Conservation (phyloP, 2,113 vertebrate species). For the Semnornis frantzii region DNA sequence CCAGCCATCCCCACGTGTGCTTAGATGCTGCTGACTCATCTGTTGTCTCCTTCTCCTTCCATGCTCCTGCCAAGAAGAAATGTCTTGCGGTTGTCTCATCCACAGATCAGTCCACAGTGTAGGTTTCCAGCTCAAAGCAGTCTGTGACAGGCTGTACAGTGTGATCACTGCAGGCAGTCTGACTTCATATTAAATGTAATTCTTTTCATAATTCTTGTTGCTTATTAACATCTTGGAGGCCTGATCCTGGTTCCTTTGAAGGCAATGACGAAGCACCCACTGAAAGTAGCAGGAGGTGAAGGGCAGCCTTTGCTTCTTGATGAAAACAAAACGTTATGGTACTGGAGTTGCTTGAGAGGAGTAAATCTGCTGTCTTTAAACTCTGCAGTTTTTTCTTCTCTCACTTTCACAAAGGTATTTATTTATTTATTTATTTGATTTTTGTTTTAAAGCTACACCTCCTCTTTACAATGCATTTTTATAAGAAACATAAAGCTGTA, state of each 20-base stretch:
- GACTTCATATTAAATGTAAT: conserved; percentile 50
- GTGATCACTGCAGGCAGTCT: conserved; percentile 44
- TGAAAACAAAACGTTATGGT: conserved; percentile 16
- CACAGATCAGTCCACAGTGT: conserved; percentile 18
- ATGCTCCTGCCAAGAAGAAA: conserved; percentile 13
- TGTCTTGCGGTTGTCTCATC: conserved; percentile 43
- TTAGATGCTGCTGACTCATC: not conserved
- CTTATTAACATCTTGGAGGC: conserved; percentile 35
- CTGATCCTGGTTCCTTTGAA: conserved; percentile 61
- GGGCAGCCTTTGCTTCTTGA: conserved; percentile 31
- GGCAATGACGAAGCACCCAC: conserved; percentile 11
- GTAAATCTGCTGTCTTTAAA: not conserved
- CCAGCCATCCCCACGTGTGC: not conserved
- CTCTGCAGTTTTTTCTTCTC: not conserved
- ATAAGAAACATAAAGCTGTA: not conserved
- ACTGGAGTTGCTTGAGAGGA: not conserved
- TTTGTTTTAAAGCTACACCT: not conserved
- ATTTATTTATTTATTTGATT: not conserved
- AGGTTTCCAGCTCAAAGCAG: conserved; percentile 46
- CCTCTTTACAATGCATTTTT: not conserved
- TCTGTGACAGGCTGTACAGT: conserved; percentile 33
- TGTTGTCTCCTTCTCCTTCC: conserved; percentile 4
- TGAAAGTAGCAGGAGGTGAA: not conserved
- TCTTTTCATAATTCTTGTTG: conserved; percentile 53
- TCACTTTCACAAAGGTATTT: too few relatives aligned